Percentiles rank a stretch among this genome's conserved stretches.
These are phyloP conservation scores for Nerophis ophidion DNA, from an alignment of 2,113 vertebrate species.

Conservation along the genomic window DNA sequence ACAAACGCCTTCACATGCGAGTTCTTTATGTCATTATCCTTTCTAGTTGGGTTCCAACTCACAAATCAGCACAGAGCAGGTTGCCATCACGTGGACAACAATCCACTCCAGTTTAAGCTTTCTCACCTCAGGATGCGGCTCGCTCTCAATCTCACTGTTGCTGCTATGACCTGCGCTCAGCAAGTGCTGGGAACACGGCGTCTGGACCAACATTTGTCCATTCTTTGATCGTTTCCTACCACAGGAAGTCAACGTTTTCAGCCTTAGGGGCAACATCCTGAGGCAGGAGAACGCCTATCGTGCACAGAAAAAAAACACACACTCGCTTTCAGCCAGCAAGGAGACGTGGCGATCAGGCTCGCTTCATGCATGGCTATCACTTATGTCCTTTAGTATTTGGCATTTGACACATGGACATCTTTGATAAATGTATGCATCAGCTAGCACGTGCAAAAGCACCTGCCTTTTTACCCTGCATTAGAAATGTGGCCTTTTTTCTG, in stretches of 20 bases:
- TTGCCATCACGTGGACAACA: slow-evolving; percentile 7
- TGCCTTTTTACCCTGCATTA: too few relatives aligned
- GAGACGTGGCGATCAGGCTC: not conserved
- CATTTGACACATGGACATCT: too few relatives aligned
- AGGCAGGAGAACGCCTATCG: slow-evolving; percentile 68
- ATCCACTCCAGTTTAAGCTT: not conserved
- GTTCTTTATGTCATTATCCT: slow-evolving; percentile 9
- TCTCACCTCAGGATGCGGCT: slow-evolving; percentile 21
- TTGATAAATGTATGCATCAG: too few relatives aligned
- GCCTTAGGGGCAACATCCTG: slow-evolving; percentile 75
- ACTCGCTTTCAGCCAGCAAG: slow-evolving; percentile 2
- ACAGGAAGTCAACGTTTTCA: slow-evolving; percentile 71
- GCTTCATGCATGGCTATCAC: too few relatives aligned
- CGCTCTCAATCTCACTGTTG: slow-evolving; percentile 11
- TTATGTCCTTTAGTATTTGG: too few relatives aligned
- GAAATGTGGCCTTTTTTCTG: too few relatives aligned
- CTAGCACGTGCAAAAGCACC: too few relatives aligned
- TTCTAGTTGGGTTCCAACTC: not conserved
- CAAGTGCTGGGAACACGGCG: slow-evolving; percentile 51
- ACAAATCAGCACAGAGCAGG: slow-evolving; percentile 6
- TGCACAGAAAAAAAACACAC: slow-evolving; percentile 63
- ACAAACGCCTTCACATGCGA: not conserved
- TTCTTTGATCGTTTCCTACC: slow-evolving; percentile 69
- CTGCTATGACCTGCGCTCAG: slow-evolving; percentile 34
- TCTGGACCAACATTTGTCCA: slow-evolving; percentile 57